Percentiles rank a stretch among this genome's conserved stretches.
Evolutionary conservation across 2,113 vertebrate species (phyloP).

Genomic region (Carettochelys insculpta): DNA sequence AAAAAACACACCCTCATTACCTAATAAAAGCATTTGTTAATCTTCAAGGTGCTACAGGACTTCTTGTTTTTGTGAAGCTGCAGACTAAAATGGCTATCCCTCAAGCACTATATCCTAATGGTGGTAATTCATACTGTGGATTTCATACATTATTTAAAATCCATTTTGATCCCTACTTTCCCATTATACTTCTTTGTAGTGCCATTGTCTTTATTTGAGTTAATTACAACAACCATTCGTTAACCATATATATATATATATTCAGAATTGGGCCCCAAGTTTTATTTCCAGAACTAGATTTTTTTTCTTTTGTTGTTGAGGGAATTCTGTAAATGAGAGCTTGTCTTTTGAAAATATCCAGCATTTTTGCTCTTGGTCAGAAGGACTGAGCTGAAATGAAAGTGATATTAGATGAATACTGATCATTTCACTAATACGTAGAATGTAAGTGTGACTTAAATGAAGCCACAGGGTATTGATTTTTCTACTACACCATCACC

Average conservation of each 20-base stretch:
- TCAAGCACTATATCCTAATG: too few species aligned
- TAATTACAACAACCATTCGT: background rate
- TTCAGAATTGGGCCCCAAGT: background rate
- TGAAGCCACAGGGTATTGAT: background rate
- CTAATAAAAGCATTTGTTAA: too few species aligned
- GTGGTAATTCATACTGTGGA: slow-evolving; percentile 41
- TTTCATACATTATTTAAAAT: slow-evolving; percentile 50
- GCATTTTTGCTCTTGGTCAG: slow-evolving; percentile 34
- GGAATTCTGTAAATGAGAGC: slow-evolving; percentile 26
- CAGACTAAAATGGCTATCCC: too few species aligned
- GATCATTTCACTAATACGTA: background rate
- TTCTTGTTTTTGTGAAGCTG: too few species aligned
- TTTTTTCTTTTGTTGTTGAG: slow-evolving; percentile 22
- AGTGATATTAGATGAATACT: background rate
- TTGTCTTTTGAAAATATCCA: slow-evolving; percentile 30
- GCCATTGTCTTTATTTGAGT: slow-evolving; percentile 42
- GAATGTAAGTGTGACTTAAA: background rate
- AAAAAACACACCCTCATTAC: too few species aligned
- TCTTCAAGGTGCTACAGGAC: too few species aligned
- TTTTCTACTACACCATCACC: background rate
- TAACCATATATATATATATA: background rate
- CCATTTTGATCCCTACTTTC: slow-evolving; percentile 36
- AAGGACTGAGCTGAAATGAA: background rate
- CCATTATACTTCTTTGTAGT: slow-evolving; percentile 26
- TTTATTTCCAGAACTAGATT: slow-evolving; percentile 23